Base-by-base conservation (phyloP, 2,113 vertebrate genomes). In the Pycnonotus jocosus region DNA sequence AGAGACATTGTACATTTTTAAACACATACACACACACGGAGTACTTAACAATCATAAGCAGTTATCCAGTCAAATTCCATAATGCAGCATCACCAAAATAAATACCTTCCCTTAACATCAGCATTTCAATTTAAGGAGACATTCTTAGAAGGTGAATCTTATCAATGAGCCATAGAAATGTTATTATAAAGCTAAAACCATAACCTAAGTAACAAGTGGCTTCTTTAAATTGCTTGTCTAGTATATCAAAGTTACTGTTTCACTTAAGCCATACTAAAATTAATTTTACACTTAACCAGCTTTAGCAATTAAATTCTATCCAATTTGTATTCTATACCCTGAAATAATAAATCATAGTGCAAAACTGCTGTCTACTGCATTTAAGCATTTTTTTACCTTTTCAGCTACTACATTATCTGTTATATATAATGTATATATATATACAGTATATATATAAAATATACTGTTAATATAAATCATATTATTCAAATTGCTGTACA, bases 1-100 rank as follows among this genome's bases (percentile, higher is more conserved):
- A 94, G 71, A 93, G 40, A 92, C 47, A 90, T 76, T 72, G 53
- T 44, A 92, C 45, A 79, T 91, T 95, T 85, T 51, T 50, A 79
- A 80, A 92, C 6, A 86, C n/a, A 78, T 45, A 90, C 45, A 88
- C 23, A 64, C 12, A 60, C 13, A 30, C 0, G 0, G 28, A 84
- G 31, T 70, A 81, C 31, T 91, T 89, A 79, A 84, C 25, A 79
- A 85, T 58, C 45, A 89, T 81, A 57, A 93, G 37, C 70, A 94
- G 38, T 88, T 91, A 87, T 22, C 33, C 45, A 79, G 58, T 80
- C 80, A 53, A 87, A 92, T 71, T 86, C 68, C 64, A 74, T 51
- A 91, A 68, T 42, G n/a, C 28, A 92, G 31, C 44, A 79, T 66
- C 47, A 69, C 12, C 48, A 81, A 93, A 94, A 76, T 23, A 81